These are phyloP conservation scores for Artibeus lituratus DNA, from an alignment of 2,797 vertebrate species.

Conservation along the genomic window DNA sequence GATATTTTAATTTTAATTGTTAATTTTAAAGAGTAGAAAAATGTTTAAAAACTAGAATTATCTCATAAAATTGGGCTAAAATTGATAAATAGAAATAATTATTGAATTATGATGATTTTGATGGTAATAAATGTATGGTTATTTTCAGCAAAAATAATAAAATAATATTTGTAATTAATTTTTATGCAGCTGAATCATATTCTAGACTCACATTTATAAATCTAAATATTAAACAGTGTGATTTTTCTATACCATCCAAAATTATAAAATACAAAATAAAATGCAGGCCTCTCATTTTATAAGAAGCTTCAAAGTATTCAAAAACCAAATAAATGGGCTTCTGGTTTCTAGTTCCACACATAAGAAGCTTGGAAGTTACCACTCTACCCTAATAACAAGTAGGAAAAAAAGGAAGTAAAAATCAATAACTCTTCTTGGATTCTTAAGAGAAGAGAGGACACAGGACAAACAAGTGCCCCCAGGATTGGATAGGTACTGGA, in stretches of 20 bases:
- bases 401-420: neutral
- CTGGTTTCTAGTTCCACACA: neutral
- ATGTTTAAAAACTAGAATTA: neutral
- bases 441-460: neutral
- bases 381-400: neutral
- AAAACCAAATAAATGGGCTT: neutral
- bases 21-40: neutral
- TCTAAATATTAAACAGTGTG: neutral
- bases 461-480: neutral
- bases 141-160: neutral
- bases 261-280: neutral
- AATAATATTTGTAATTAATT: neutral
- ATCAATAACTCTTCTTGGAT: neutral
- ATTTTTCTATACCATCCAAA: neutral
- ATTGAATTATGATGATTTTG: neutral
- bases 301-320: neutral
- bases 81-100: neutral
- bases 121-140: neutral
- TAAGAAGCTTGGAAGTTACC: neutral
- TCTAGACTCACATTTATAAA: neutral
- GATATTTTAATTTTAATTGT: neutral
- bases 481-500: neutral
- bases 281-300: neutral
- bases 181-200: neutral
- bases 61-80: neutral